Conservation (phyloP, 2,113 vertebrate genomes). For the Phaethornis superciliosus region DNA sequence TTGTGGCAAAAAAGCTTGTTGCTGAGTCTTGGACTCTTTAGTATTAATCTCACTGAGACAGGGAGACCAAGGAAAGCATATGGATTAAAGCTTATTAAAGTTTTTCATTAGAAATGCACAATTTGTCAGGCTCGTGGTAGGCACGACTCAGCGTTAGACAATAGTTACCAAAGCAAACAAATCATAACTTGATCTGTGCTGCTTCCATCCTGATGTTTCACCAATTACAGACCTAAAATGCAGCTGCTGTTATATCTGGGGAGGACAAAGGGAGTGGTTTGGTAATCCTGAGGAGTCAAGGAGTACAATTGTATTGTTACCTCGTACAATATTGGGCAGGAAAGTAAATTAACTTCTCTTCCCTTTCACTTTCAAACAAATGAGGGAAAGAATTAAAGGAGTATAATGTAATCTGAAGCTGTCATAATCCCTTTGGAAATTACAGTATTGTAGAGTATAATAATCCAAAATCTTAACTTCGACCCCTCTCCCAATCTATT, state of each 20-base stretch:
- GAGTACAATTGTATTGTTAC: not conserved
- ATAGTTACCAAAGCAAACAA: not conserved
- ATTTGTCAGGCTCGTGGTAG: not conserved
- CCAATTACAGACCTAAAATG: not conserved
- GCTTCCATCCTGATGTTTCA: not conserved
- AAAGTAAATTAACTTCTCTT: conserved; percentile 28
- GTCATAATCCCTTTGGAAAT: conserved; percentile 17
- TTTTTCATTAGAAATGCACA: not conserved
- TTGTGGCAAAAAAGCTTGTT: not conserved
- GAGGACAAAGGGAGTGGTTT: not conserved
- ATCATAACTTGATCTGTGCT: not conserved
- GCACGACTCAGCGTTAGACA: not conserved
- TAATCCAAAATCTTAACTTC: not conserved
- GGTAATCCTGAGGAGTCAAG: not conserved
- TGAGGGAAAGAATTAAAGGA: conserved; percentile 1
- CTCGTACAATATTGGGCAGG: not conserved
- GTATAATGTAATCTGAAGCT: not conserved
- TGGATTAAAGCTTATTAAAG: not conserved
- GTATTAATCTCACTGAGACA: not conserved
- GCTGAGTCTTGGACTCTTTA: not conserved
- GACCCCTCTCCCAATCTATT: not conserved
- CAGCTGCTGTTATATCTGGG: not conserved
- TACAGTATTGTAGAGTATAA: not conserved
- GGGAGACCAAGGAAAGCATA: not conserved
- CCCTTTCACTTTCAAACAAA: not conserved